Evolutionary conservation across 2,888 invertebrate species (phyloP).

Genomic region (Pecten maximus): DNA sequence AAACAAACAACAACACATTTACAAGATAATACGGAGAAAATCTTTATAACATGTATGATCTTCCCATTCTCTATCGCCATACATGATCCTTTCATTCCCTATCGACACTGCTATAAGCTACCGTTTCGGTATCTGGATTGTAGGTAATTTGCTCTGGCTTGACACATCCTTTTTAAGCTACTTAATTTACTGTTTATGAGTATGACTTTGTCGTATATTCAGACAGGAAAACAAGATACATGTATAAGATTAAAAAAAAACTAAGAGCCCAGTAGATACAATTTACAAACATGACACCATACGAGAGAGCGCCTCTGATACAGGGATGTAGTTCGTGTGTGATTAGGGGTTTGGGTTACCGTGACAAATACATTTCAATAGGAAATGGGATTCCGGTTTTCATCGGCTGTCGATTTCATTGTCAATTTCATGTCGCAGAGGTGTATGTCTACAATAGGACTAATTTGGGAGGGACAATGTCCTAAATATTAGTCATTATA

Average conservation of each 20-base stretch:
- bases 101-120: too few species aligned
- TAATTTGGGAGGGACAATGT: background rate
- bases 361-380: background rate
- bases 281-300: background rate
- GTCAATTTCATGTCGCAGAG: background rate
- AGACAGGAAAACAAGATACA: background rate
- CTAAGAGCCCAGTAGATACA: background rate
- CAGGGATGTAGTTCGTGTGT: background rate
- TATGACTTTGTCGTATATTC: background rate
- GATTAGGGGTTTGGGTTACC: background rate
- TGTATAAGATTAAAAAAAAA: background rate
- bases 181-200: background rate
- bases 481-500: background rate
- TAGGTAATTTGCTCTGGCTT: background rate
- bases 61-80: too few species aligned
- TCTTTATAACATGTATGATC: too few species aligned
- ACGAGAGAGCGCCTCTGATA: background rate
- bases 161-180: background rate
- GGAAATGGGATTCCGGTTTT: slow-evolving; percentile 21
- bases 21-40: too few species aligned
- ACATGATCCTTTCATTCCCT: too few species aligned
- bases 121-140: too few species aligned
- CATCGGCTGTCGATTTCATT: background rate
- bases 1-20: too few species aligned
- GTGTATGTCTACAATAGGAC: background rate